phyloP scores from a whole-genome alignment of 1,140 invertebrate species.

The Leptinotarsa undecemlineata region DNA sequence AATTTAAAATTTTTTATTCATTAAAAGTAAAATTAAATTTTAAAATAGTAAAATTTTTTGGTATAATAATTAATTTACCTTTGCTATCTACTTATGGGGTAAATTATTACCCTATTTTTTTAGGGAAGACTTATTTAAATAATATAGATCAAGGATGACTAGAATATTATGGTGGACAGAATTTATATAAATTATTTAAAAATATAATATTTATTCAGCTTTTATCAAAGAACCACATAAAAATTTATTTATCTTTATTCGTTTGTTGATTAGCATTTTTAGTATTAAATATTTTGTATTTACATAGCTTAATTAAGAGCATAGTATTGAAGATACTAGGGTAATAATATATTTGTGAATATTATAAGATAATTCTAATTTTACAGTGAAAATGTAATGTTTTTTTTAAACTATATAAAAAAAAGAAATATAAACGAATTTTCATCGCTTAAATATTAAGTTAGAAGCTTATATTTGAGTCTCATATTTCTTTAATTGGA shows the following conservation, averaged over 20 bases:
- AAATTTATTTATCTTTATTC: conserved; percentile 56
- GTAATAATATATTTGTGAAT: conserved; percentile 57
- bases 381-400: conserved; percentile 65
- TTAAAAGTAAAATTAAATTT: conserved; percentile 25
- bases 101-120: conserved; percentile 36
- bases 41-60: conserved; percentile 49
- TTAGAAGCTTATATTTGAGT: conserved; percentile 44
- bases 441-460: conserved; percentile 48
- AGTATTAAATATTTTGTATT: conserved; percentile 54
- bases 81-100: conserved; percentile 40
- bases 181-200: conserved; percentile 21
- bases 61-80: conserved; percentile 44
- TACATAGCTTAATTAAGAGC: conserved; percentile 65
- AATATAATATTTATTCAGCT: conserved; percentile 24
- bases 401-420: conserved; percentile 63
- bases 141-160: conserved; percentile 42
- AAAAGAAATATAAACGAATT: conserved; percentile 51
- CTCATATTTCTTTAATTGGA: conserved; percentile 43
- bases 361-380: conserved; percentile 50
- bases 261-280: conserved; percentile 53
- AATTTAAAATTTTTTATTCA: conserved; percentile 38
- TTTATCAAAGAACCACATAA: conserved; percentile 45
- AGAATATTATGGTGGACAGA: conserved; percentile 39
- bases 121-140: conserved; percentile 31
- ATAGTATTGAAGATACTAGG: conserved; percentile 65